Conservation (phyloP, 2,888 invertebrate species). For the Drosophila ustulata region DNA sequence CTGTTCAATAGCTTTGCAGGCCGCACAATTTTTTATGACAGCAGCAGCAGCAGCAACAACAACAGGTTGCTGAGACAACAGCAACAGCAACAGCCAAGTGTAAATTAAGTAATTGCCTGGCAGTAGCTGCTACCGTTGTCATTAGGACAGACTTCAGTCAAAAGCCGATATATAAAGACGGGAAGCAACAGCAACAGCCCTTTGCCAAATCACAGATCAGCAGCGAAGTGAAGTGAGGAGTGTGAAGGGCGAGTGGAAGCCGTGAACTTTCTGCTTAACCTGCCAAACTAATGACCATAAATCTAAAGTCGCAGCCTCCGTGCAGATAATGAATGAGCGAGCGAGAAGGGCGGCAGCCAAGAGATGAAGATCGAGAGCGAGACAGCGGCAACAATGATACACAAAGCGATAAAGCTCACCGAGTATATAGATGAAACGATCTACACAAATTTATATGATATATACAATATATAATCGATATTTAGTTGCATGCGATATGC, state of each 20-base stretch:
- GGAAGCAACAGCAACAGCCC: slow-evolving; percentile 10
- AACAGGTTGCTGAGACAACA: slow-evolving; percentile 23
- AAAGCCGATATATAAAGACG: slow-evolving; percentile 56
- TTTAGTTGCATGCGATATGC: too few species aligned
- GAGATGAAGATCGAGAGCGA: not conserved
- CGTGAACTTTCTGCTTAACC: slow-evolving; percentile 57
- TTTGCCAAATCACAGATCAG: not conserved
- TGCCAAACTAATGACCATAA: slow-evolving; percentile 56
- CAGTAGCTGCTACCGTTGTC: slow-evolving; percentile 76
- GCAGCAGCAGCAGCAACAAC: slow-evolving; percentile 31
- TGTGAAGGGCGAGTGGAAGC: slow-evolving; percentile 18
- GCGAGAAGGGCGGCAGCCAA: too few species aligned
- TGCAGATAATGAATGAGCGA: slow-evolving; percentile 1
- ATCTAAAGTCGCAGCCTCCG: slow-evolving; percentile 32
- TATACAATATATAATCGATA: too few species aligned
- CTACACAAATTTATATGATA: too few species aligned
- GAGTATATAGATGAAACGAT: too few species aligned
- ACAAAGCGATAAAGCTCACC: too few species aligned
- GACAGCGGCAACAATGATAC: not conserved
- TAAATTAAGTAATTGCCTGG: slow-evolving; percentile 75
- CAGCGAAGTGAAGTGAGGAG: not conserved
- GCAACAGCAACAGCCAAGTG: slow-evolving; percentile 58
- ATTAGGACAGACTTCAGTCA: slow-evolving; percentile 69
- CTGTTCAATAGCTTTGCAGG: slow-evolving; percentile 54
- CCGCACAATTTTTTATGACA: slow-evolving; percentile 43